Conservation (phyloP, 2,888 invertebrate species). For the Ophion obscuratus region DNA sequence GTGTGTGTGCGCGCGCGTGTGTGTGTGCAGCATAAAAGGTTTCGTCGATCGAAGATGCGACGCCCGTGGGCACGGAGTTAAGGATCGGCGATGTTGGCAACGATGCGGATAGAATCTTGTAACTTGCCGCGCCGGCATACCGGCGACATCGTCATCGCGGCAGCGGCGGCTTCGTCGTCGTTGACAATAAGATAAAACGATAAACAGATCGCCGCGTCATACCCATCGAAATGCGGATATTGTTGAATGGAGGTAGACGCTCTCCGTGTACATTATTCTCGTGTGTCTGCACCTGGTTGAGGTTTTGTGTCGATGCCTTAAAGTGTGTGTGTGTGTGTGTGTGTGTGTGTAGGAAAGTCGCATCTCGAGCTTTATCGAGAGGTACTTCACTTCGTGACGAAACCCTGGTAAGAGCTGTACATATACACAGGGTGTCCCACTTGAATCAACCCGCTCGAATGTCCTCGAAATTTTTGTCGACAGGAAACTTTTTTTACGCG, state of each 20-base stretch:
- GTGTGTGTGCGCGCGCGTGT: background rate
- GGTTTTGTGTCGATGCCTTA: slow-evolving; percentile 26
- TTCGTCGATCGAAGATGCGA: slow-evolving; percentile 51
- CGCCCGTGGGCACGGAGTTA: slow-evolving; percentile 59
- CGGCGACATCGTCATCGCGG: background rate
- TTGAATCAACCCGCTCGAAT: background rate
- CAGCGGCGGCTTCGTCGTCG: slow-evolving; percentile 33
- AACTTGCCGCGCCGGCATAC: slow-evolving; percentile 35
- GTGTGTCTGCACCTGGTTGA: background rate
- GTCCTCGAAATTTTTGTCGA: background rate
- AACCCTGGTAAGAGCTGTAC: slow-evolving; percentile 9
- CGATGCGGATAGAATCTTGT: slow-evolving; percentile 59
- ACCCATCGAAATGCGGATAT: slow-evolving; percentile 69
- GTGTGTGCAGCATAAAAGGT: background rate
- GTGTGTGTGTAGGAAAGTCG: background rate
- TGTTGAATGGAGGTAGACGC: slow-evolving; percentile 49
- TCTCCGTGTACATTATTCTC: slow-evolving; percentile 9
- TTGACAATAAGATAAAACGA: slow-evolving; percentile 65
- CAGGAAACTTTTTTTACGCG: too few species aligned
- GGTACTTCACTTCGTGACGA: slow-evolving; percentile 32
- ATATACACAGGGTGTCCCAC: background rate
- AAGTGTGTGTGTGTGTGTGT: slow-evolving; percentile 27
- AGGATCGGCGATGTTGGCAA: slow-evolving; percentile 63
- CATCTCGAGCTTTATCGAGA: slow-evolving; percentile 43
- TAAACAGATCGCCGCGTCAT: slow-evolving; percentile 72